Evolutionary conservation across 2,888 invertebrate species (phyloP), one percentile per base, ranked within the genome.

Genomic region (Nipponacmea schrenckii): DNA sequence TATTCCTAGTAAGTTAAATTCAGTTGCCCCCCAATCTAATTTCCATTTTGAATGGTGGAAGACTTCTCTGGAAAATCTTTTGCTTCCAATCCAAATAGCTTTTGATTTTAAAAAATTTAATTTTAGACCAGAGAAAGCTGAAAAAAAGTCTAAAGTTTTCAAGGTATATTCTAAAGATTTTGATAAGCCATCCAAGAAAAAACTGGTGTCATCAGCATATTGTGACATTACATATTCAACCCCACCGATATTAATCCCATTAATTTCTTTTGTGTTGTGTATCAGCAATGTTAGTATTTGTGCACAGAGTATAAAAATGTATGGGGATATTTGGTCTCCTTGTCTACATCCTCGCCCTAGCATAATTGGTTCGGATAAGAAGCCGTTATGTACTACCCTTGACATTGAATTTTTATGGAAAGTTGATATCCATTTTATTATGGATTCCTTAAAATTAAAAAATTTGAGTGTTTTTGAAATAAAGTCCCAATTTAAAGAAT

Each of bases 291-390:
- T n/a, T 17, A 71, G 56, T 10, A 71, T 67, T 50, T 71, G 64
- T n/a, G 64, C 68, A 48, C 71, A 64, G n/a, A 68, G 20, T 1
- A 71, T 24, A 39, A 68, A 71, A 7, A 68, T 46, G 46, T 68
- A 68, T 17, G 50, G 71, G 3, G 71, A 26, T n/a, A 71, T 24
- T 0, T 63, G 64, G 8, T 64, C 64, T 0, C 64, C 44, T 39
- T 71, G 68, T 31, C 64, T 20, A 68, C 71, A 71, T 15, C 67
- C 64, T 12, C 68, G 31, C 14, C 31, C n/a, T 26, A 70, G 46
- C 27, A 27, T 20, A 4, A 66, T 20, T 5, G n/a, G 39, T 39
- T 20, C 17, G 20, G 64, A 69, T n/a, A 45, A 26, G 1, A 50
- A 15, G 44, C 62, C 20, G 24, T 50, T 20, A 48, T 17, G 48